Evolutionary conservation across 2,113 vertebrate species (phyloP), one percentile per base, ranked within the genome.

Genomic region (Corydoras sp.): DNA sequence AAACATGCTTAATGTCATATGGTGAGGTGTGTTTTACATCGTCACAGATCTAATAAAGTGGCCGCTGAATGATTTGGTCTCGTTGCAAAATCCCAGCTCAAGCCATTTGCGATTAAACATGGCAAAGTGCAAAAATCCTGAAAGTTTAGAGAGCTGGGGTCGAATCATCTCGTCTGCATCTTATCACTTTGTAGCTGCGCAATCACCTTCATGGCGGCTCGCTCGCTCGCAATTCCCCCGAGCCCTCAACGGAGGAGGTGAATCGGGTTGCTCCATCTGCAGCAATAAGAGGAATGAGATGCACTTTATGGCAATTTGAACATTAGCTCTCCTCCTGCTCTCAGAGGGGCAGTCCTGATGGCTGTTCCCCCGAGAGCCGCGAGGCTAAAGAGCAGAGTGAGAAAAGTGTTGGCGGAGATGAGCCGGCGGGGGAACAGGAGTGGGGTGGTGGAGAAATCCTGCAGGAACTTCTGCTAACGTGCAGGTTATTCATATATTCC

Each of bases 211-310:
- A 76, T 62, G 49, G 54, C 58, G 24, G 24, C 71, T 58, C n/a
- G 9, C 58, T 68, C 51, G 12, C 49, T 69, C 18, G 10, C 59
- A 68, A 58, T 71, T 68, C 63, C 68, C 68, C 35, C 18, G 7
- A 43, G 58, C 15, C 31, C 53, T 30, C 11, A 10, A 12, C 29
- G 55, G 65, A 14, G 35, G 69, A 58, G 14, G 58, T 9, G 63
- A 63, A 77, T 76, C 67, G 30, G 71, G 58, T 15, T 9, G 50
- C 68, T 74, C 74, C 68, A 70, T 75, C 76, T 72, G 58, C 60
- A 73, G 50, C 51, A 73, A 71, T 75, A 54, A 68, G 35, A 72
- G 58, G 35, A 74, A 79, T 69, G 65, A 77, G 65, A 76, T 72
- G 69, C 58, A 70, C 58, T 75, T 75, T 65, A n/a, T 51, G 62